These are phyloP conservation scores for Idris sp. DNA, from an alignment of 1,140 invertebrate species.

Conservation along the genomic window DNA sequence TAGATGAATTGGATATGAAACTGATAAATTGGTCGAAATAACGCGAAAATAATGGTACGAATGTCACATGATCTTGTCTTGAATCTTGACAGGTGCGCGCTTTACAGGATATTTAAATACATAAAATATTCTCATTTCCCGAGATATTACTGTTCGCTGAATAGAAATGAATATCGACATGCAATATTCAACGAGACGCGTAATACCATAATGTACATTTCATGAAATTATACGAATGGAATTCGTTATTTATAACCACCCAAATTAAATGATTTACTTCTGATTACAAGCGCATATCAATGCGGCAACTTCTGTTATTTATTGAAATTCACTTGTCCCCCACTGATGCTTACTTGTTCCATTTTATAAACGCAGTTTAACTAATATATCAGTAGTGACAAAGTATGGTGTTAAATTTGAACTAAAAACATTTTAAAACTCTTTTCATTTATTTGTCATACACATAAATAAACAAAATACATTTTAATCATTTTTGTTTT, in stretches of 20 bases:
- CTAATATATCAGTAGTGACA: conserved; percentile 6
- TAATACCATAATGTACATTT: conserved; percentile 58
- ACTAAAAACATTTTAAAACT: too few species aligned
- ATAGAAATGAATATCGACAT: conserved; percentile 54
- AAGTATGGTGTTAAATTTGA: too few species aligned
- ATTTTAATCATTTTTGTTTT: too few species aligned
- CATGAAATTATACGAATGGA: conserved; percentile 39
- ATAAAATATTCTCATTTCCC: conserved; percentile 53
- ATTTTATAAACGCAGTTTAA: conserved; percentile 20
- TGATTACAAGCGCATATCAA: conserved; percentile 27
- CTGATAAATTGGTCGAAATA: conserved; percentile 7
- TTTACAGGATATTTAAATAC: conserved; percentile 44
- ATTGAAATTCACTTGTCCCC: conserved; percentile 28
- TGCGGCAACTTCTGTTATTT: conserved; percentile 31
- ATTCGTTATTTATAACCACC: conserved; percentile 50
- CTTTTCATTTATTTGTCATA: too few species aligned
- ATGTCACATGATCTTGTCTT: conserved; percentile 17
- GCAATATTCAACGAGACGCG: conserved; percentile 61
- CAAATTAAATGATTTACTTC: conserved; percentile 49
- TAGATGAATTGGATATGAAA: too few species aligned
- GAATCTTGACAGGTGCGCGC: conserved; percentile 16
- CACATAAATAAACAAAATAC: too few species aligned
- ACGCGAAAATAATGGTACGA: conserved; percentile 6
- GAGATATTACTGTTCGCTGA: conserved; percentile 37
- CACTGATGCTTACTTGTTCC: conserved; percentile 10